Evolutionary conservation across 2,888 invertebrate genomes (phyloP).

Genomic region (Boloria selene): DNA sequence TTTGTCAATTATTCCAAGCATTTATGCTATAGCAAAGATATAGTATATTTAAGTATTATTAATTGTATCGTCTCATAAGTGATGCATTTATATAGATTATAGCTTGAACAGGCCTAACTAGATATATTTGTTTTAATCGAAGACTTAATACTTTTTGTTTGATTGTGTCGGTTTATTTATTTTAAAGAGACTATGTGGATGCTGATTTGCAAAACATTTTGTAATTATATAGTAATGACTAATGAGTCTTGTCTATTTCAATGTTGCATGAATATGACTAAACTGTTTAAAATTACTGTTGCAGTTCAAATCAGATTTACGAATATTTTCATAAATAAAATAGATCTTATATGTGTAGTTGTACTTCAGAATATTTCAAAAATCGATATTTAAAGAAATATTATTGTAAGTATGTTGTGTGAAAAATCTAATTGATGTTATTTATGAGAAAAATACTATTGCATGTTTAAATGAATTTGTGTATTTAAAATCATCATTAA

Average conservation of each 20-base stretch:
- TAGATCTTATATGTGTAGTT: conserved; percentile 12
- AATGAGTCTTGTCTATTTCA: too few species aligned
- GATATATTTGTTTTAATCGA: not conserved
- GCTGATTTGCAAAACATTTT: not conserved
- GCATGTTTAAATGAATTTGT: conserved; percentile 15
- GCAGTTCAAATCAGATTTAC: conserved; percentile 5
- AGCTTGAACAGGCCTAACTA: conserved; percentile 18
- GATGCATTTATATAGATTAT: conserved; percentile 12
- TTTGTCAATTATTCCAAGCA: conserved; percentile 33
- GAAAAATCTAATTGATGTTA: conserved; percentile 7
- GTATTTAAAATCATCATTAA: conserved; percentile 8
- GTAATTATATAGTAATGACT: not conserved
- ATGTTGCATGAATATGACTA: too few species aligned
- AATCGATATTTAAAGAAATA: conserved; percentile 8
- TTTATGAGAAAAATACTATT: conserved; percentile 10
- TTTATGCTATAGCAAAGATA: conserved; percentile 21
- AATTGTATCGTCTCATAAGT: conserved; percentile 9
- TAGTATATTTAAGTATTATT: conserved; percentile 18
- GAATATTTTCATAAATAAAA: conserved; percentile 15
- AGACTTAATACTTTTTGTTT: too few species aligned
- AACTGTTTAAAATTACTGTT: not conserved
- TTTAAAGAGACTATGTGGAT: not conserved
- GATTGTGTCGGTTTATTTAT: not conserved
- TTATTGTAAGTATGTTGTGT: conserved; percentile 4
- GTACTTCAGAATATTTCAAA: conserved; percentile 20